phyloP scores from a whole-genome alignment of 2,113 vertebrate species.

The Chaenogobius annularis region DNA sequence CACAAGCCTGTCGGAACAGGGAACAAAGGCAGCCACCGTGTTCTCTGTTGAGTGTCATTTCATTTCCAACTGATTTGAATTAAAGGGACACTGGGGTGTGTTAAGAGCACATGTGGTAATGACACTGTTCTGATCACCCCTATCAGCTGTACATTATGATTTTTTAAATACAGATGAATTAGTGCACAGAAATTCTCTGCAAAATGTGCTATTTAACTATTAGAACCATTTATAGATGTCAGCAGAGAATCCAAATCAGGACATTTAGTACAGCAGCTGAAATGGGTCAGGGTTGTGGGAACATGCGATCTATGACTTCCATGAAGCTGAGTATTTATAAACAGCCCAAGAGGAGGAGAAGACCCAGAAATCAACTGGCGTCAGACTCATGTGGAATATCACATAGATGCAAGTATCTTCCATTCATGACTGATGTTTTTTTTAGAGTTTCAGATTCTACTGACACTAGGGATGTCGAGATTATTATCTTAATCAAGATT shows the following conservation, averaged over 20 bases:
- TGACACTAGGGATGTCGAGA: too few species aligned
- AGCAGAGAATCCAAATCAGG: conserved; percentile 51
- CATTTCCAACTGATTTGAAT: too few species aligned
- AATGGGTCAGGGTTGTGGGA: conserved; percentile 80
- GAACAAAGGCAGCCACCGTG: conserved; percentile 20
- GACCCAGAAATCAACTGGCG: conserved; percentile 72
- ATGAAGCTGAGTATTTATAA: conserved; percentile 77
- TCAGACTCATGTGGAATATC: conserved; percentile 48
- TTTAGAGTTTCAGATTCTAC: neutral
- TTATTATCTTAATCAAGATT: too few species aligned
- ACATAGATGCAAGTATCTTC: neutral
- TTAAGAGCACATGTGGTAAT: too few species aligned
- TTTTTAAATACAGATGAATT: neutral
- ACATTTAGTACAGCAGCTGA: conserved; percentile 57
- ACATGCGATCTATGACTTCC: conserved; percentile 72
- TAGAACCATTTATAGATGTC: conserved; percentile 31
- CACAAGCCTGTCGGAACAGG: neutral
- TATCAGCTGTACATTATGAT: neutral
- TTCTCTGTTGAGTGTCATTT: neutral
- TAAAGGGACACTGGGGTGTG: too few species aligned
- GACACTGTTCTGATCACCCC: neutral
- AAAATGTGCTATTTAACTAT: conserved; percentile 22
- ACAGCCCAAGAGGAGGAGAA: conserved; percentile 65
- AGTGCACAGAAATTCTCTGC: neutral
- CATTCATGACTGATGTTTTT: neutral